Evolutionary conservation across 2,113 vertebrate species (phyloP).

Genomic region (Solenodon paradoxus): DNA sequence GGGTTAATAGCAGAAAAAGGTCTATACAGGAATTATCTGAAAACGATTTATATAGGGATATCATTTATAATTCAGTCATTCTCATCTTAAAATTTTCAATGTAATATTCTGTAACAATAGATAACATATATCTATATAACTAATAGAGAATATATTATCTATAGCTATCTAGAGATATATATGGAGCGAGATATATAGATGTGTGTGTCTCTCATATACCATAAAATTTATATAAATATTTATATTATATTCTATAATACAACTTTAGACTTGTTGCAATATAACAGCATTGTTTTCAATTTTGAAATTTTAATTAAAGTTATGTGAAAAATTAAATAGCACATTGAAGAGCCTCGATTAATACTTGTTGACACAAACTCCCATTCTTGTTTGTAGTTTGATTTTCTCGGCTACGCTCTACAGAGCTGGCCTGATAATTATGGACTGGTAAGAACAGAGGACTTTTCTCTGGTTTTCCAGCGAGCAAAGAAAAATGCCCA

Average conservation of each 20-base stretch:
- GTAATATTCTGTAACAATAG: neutral
- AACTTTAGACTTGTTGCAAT: neutral
- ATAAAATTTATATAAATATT: neutral
- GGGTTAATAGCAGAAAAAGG: neutral
- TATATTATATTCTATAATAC: neutral
- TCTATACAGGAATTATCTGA: neutral
- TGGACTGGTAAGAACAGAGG: neutral
- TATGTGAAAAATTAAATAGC: neutral
- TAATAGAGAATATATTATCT: too few relatives aligned
- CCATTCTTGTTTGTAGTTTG: neutral
- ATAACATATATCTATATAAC: too few relatives aligned
- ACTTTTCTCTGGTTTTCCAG: neutral
- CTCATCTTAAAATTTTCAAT: neutral
- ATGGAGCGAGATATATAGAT: too few relatives aligned
- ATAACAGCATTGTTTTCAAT: neutral
- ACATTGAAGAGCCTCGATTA: neutral
- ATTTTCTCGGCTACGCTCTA: neutral
- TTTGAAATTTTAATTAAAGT: neutral
- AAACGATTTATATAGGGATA: neutral
- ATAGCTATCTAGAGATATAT: too few relatives aligned
- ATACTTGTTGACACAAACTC: neutral
- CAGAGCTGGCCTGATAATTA: neutral
- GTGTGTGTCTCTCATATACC: too few relatives aligned
- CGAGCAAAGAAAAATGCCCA: neutral
- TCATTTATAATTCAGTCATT: neutral